These are phyloP conservation scores for Drosophila malerkotliana DNA, from an alignment of 1,140 invertebrate genomes.

Conservation along the genomic window DNA sequence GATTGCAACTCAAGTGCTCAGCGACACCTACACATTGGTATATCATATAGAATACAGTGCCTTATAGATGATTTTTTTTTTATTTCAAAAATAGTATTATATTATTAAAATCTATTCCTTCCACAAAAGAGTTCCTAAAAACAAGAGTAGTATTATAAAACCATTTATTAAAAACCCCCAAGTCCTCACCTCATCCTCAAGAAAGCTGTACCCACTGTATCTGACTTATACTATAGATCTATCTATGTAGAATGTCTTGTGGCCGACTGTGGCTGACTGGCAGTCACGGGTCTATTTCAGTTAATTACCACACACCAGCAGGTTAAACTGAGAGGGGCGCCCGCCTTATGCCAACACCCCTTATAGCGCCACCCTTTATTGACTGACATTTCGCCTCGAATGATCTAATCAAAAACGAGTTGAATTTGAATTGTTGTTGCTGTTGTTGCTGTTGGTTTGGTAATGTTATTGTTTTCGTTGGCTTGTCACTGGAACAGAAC, in stretches of 20 bases:
- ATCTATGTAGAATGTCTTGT: slow-evolving; percentile 41
- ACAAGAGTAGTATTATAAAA: too few species aligned
- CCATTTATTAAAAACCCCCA: too few species aligned
- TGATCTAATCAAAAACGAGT: slow-evolving; percentile 79
- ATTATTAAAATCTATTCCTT: background rate
- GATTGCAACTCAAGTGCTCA: slow-evolving; percentile 43
- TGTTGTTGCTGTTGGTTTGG: slow-evolving; percentile 34
- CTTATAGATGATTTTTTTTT: background rate
- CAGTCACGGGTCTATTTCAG: slow-evolving; percentile 80
- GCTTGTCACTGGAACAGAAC: slow-evolving; percentile 52
- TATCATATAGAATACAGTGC: slow-evolving; percentile 3
- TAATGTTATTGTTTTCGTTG: slow-evolving; percentile 44
- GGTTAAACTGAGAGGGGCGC: slow-evolving; percentile 32
- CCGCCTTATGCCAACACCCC: background rate
- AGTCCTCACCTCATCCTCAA: too few species aligned
- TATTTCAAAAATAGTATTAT: background rate
- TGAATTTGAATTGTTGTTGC: slow-evolving; percentile 16
- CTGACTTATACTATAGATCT: slow-evolving; percentile 31
- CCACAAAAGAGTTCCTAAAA: too few species aligned
- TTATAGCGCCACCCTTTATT: slow-evolving; percentile 20
- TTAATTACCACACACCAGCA: slow-evolving; percentile 73
- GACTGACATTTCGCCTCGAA: slow-evolving; percentile 75
- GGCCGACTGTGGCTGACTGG: slow-evolving; percentile 34
- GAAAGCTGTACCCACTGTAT: slow-evolving; percentile 12
- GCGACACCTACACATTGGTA: slow-evolving; percentile 4